Evolutionary conservation across 2,797 vertebrate species (phyloP).

Genomic region (Lepus townsendii): DNA sequence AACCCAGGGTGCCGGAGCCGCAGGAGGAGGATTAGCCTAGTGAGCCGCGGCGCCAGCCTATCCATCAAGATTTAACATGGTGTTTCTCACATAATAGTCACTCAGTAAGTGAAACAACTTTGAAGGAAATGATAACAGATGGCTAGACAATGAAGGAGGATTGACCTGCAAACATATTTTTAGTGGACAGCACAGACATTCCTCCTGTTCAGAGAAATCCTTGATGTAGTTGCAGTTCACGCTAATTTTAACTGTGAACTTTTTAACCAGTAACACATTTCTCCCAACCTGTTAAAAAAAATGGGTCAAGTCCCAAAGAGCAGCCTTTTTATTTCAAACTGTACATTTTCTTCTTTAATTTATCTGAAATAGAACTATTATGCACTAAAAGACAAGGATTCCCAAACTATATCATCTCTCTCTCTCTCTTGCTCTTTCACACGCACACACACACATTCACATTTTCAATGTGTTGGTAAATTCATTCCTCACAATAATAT

Average conservation of each 20-base stretch:
- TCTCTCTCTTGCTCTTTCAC: neutral
- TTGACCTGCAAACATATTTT: neutral
- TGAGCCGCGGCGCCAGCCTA: too few species aligned
- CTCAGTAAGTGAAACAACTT: neutral
- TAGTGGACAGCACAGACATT: neutral
- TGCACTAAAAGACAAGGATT: neutral
- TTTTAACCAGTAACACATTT: neutral
- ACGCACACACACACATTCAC: neutral
- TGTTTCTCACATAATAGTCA: neutral
- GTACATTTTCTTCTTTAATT: neutral
- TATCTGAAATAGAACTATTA: neutral
- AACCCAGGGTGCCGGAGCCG: too few species aligned
- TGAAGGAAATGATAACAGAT: neutral
- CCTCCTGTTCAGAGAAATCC: neutral
- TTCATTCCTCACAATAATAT: slow-evolving; percentile 53
- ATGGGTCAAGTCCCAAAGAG: neutral
- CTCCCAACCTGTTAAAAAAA: neutral
- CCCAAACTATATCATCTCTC: neutral
- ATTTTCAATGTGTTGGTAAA: neutral
- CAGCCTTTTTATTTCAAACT: neutral
- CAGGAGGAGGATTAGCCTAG: too few species aligned
- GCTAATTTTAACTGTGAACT: neutral
- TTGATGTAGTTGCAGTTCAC: neutral
- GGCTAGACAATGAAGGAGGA: neutral
- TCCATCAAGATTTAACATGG: neutral